phyloP scores from a whole-genome alignment of 2,797 vertebrate species.

The Gallinago nigripennis region DNA sequence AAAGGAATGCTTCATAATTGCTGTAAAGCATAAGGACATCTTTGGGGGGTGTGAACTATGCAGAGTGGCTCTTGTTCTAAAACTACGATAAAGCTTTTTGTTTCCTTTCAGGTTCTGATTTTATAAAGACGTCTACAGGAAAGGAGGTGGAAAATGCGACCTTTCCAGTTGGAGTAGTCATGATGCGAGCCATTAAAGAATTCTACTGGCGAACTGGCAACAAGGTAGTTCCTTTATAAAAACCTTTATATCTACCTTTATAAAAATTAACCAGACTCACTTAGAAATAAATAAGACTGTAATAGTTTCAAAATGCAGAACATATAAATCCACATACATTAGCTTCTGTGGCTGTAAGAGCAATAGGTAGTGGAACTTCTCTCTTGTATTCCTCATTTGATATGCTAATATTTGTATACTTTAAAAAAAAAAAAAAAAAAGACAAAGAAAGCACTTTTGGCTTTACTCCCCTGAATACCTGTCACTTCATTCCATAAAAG shows the following conservation, averaged over 20 bases:
- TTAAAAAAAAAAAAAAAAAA: neutral
- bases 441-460: neutral
- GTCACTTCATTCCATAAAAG: neutral
- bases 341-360: neutral
- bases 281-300: neutral
- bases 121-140: slow-evolving; percentile 97
- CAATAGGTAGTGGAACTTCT: neutral
- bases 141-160: slow-evolving; percentile 95
- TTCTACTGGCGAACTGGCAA: slow-evolving; percentile 89
- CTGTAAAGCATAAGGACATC: neutral
- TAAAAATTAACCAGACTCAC: neutral
- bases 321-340: neutral
- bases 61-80: neutral
- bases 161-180: slow-evolving; percentile 90
- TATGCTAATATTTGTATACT: neutral
- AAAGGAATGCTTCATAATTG: neutral
- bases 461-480: neutral
- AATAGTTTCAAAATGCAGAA: neutral
- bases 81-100: slow-evolving; percentile 26
- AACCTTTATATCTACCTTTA: neutral
- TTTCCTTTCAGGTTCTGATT: slow-evolving; percentile 88
- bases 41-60: neutral
- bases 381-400: neutral
- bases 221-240: slow-evolving; percentile 81
- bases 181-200: slow-evolving; percentile 92